Conservation (phyloP, 2,113 vertebrate species). For the Naja naja region DNA sequence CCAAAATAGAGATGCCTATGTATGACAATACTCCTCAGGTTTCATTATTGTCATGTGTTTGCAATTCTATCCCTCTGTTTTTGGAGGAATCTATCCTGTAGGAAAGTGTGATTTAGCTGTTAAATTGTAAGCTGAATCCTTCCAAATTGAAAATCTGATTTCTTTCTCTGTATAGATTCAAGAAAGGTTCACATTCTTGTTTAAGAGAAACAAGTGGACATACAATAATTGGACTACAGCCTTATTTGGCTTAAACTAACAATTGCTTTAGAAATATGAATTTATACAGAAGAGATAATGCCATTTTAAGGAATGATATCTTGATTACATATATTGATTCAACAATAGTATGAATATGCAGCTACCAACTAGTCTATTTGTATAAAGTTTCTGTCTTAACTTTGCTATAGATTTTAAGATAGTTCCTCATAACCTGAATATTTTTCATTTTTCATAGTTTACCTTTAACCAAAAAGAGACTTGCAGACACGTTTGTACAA, state of each 20-base stretch:
- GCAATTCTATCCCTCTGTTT: neutral
- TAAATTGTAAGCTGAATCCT: neutral
- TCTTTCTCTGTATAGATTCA: neutral
- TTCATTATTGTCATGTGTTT: neutral
- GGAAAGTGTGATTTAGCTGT: no score
- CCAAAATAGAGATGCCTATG: neutral
- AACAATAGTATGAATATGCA: neutral
- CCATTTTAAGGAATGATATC: neutral
- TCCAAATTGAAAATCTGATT: neutral
- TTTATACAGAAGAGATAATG: neutral
- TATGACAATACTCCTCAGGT: neutral
- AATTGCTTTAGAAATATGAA: neutral
- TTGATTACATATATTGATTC: neutral
- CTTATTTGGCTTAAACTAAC: neutral
- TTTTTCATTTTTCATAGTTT: slow-evolving; percentile 73
- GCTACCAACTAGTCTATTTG: neutral
- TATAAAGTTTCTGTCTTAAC: neutral
- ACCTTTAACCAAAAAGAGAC: slow-evolving; percentile 78
- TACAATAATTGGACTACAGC: neutral
- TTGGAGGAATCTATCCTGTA: neutral
- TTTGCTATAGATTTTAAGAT: neutral
- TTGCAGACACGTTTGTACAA: slow-evolving; percentile 83
- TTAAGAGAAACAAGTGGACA: neutral
- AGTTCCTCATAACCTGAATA: neutral
- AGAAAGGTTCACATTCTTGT: neutral